A percentile compares a stretch with the other conserved stretches of the same genome.
Conservation (phyloP, 2,113 vertebrate genomes). For the Sphaerodactylus townsendi region DNA sequence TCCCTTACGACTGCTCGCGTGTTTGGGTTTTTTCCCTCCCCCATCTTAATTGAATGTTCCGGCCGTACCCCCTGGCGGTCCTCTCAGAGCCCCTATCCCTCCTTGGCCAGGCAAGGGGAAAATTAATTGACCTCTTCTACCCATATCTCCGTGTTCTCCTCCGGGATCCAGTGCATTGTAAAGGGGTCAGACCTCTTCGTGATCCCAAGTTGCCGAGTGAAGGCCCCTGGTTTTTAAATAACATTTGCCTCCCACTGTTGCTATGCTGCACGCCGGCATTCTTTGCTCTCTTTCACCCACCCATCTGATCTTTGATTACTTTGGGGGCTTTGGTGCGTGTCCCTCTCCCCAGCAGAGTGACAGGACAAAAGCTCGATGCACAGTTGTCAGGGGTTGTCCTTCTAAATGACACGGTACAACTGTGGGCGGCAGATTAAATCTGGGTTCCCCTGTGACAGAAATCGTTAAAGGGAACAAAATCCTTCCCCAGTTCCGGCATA, state of each 20-base stretch:
- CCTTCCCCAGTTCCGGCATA: neutral
- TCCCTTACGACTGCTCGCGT: slow-evolving; percentile 62
- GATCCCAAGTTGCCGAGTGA: neutral
- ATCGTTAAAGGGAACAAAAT: neutral
- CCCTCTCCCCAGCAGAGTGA: neutral
- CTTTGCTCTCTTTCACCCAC: neutral
- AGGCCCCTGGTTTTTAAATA: slow-evolving; percentile 18
- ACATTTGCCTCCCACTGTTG: neutral
- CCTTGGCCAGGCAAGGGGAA: slow-evolving; percentile 44
- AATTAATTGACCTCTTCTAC: slow-evolving; percentile 29
- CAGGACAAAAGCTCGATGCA: slow-evolving; percentile 33
- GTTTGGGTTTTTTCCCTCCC: slow-evolving; percentile 34
- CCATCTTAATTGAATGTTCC: slow-evolving; percentile 30
- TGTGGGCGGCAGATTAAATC: neutral
- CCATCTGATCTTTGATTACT: slow-evolving; percentile 22
- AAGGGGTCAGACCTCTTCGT: neutral
- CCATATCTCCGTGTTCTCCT: neutral
- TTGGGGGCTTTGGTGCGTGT: slow-evolving; percentile 4
- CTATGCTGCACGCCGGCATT: rapidly evolving
- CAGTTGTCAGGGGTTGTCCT: slow-evolving; percentile 43
- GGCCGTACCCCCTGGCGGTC: slow-evolving; percentile 20
- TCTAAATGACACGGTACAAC: neutral
- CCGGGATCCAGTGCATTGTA: slow-evolving; percentile 16
- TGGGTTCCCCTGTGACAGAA: rapidly evolving
- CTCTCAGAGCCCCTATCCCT: slow-evolving; percentile 51